Evolutionary conservation across 2,113 vertebrate species (phyloP).

Genomic region (Notarius quadriscutis): DNA sequence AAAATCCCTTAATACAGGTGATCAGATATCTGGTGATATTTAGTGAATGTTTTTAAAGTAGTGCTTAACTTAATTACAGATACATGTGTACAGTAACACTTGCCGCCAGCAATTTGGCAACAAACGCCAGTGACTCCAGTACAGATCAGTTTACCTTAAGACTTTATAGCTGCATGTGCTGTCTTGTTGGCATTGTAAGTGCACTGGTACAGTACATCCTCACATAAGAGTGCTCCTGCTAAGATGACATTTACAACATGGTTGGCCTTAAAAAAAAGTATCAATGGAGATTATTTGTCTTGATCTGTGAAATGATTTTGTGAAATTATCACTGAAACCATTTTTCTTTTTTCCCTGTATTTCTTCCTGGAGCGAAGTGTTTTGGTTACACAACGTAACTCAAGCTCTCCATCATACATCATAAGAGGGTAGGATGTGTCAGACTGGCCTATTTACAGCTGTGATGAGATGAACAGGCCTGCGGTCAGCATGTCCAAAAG

Average conservation of each 20-base stretch:
- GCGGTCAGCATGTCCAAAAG: constrained; percentile 24
- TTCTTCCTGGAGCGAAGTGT: neutral
- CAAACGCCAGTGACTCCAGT: neutral
- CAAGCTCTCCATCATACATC: constrained; percentile 46
- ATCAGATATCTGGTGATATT: neutral
- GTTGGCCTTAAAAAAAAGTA: neutral
- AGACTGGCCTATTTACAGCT: constrained; percentile 46
- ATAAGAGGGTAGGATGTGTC: constrained; percentile 21
- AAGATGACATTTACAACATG: constrained; percentile 1
- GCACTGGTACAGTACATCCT: neutral
- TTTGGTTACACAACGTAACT: constrained; percentile 30
- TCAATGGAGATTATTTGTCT: neutral
- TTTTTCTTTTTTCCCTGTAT: neutral
- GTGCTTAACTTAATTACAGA: constrained; percentile 1
- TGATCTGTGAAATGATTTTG: neutral
- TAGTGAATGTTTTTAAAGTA: neutral
- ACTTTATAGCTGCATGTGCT: neutral
- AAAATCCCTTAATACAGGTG: neutral
- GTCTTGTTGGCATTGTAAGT: constrained; percentile 6
- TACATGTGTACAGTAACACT: neutral
- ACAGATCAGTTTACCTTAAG: neutral
- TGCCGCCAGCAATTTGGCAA: neutral
- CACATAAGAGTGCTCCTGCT: neutral
- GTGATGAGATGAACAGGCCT: constrained; percentile 34
- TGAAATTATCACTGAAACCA: neutral